A percentile compares a stretch with the other conserved stretches of the same genome.
Conservation (phyloP, 2,888 invertebrate genomes). For the Proisotoma minuta region DNA sequence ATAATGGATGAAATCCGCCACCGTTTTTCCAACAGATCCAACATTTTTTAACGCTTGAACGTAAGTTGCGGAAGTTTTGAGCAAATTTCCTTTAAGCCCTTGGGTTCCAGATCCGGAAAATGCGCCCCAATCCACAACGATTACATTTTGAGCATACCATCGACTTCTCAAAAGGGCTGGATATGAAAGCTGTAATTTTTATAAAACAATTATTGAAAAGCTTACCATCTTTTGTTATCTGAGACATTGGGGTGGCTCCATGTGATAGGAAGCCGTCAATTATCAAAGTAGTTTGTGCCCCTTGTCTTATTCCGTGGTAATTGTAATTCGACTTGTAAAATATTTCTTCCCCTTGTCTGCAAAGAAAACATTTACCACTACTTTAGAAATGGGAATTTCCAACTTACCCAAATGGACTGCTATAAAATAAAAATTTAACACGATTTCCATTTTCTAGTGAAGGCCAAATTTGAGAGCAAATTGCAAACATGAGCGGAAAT, state of each 20-base stretch:
- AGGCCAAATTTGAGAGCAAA: too few species aligned
- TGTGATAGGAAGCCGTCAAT: conserved; percentile 24
- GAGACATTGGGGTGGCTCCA: conserved; percentile 16
- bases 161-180: not conserved
- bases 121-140: conserved; percentile 14
- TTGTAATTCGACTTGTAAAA: too few species aligned
- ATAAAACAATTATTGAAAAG: not conserved
- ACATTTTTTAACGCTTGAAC: conserved; percentile 2
- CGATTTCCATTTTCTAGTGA: too few species aligned
- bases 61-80: not conserved
- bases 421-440: too few species aligned
- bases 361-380: too few species aligned
- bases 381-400: too few species aligned
- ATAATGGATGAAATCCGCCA: not conserved
- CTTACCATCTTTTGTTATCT: conserved; percentile 10
- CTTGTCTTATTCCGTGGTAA: too few species aligned
- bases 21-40: not conserved
- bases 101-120: not conserved
- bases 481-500: too few species aligned
- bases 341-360: too few species aligned
- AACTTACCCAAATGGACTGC: too few species aligned
- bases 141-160: conserved; percentile 1
- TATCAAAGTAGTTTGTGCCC: not conserved
- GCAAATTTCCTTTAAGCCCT: not conserved
- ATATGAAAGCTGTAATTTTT: not conserved